A percentile compares a stretch with the other conserved stretches of the same genome.
These are phyloP conservation scores for Prorops nasuta DNA, from an alignment of 1,140 invertebrate species.

Conservation along the genomic window DNA sequence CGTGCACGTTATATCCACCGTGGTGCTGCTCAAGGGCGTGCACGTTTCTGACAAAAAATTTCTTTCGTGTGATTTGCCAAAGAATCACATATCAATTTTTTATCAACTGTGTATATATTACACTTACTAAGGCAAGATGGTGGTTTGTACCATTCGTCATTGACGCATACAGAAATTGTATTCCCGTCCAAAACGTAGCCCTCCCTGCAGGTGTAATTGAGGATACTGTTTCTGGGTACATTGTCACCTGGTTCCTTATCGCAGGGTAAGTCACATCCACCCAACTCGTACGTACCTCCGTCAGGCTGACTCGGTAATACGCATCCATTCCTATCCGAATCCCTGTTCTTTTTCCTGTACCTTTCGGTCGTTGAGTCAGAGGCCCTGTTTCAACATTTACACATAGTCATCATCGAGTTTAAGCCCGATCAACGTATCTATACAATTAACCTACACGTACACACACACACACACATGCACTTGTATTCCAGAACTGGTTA, in stretches of 20 bases:
- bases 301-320: constrained; percentile 25
- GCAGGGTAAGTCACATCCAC: constrained; percentile 22
- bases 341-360: constrained; percentile 10
- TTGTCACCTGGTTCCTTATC: constrained; percentile 18
- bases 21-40: constrained; percentile 19
- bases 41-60: constrained; percentile 23
- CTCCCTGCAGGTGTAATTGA: constrained; percentile 28
- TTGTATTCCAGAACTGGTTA: too few species aligned
- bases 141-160: constrained; percentile 21
- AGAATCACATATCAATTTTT: too few species aligned
- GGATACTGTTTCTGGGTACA: constrained; percentile 27
- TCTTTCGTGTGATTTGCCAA: background rate
- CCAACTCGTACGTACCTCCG: constrained; percentile 28
- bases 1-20: constrained; percentile 30
- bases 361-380: too few species aligned
- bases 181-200: constrained; percentile 29
- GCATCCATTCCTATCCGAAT: constrained; percentile 19
- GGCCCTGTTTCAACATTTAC: too few species aligned
- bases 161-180: constrained; percentile 25
- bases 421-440: too few species aligned
- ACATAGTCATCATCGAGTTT: too few species aligned
- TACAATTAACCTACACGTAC: too few species aligned
- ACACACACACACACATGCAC: too few species aligned
- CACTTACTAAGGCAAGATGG: constrained; percentile 30
- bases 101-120: background rate